phyloP scores from a whole-genome alignment of 2,888 invertebrate species.

The Ypsolopha sequella region DNA sequence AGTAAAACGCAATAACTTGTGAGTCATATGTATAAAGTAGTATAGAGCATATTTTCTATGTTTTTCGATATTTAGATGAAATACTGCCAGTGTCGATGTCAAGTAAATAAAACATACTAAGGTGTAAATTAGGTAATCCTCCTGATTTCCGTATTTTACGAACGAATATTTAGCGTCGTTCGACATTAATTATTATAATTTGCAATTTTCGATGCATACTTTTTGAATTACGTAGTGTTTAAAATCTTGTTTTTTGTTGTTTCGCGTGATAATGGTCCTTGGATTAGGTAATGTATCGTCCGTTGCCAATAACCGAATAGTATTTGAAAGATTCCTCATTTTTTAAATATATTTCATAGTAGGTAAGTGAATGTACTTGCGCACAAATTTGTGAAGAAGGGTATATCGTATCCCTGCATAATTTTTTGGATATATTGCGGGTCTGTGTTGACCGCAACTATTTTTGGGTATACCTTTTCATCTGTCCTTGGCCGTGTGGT shows the following conservation, averaged over 20 bases:
- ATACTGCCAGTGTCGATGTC: slow-evolving; percentile 52
- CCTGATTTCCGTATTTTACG: background rate
- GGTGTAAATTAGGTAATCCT: slow-evolving; percentile 8
- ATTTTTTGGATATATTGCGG: slow-evolving; percentile 32
- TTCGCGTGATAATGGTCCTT: slow-evolving; percentile 34
- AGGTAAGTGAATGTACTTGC: slow-evolving; percentile 53
- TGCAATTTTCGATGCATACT: background rate
- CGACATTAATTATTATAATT: background rate
- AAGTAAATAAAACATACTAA: slow-evolving; percentile 19
- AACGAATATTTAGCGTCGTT: background rate
- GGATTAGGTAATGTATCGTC: slow-evolving; percentile 36
- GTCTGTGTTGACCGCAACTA: slow-evolving; percentile 34
- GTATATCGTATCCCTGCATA: slow-evolving; percentile 15
- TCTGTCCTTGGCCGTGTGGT: slow-evolving; percentile 9
- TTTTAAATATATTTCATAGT: slow-evolving; percentile 47
- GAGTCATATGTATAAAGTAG: slow-evolving; percentile 60
- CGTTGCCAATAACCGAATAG: slow-evolving; percentile 61
- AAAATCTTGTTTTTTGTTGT: slow-evolving; percentile 15
- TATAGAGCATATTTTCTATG: slow-evolving; percentile 58
- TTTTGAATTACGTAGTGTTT: background rate
- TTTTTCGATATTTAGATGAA: slow-evolving; percentile 63
- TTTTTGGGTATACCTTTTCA: slow-evolving; percentile 58
- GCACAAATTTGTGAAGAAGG: slow-evolving; percentile 45
- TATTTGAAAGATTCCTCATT: slow-evolving; percentile 52
- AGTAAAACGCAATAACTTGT: slow-evolving; percentile 59